Base-by-base conservation (phyloP, 92 coral and sea anemone genomes). In the Ricordea florida region DNA sequence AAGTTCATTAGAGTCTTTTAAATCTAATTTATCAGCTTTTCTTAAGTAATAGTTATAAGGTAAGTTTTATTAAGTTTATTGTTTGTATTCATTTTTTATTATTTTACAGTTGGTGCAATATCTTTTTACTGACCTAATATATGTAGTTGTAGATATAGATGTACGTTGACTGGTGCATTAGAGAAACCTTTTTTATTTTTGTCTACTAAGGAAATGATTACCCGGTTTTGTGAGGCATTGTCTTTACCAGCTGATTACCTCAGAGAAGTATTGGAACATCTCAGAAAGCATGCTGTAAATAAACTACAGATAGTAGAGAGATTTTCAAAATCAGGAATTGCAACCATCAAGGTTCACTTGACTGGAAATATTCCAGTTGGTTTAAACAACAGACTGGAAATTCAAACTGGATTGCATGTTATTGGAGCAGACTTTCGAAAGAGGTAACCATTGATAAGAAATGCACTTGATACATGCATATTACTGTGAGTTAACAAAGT, bases 301-400 rank as follows among this genome's bases (percentile, higher is more conserved):
- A 94, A 94, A 79, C 74, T 87, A n/a, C 85, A 89, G 20, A 69
- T 97, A 34, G 82, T 82, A 74, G 67, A 83, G 49, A 82, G 88
- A 45, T 94, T 94, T 44, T 57, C 72, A 25, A 87, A 76, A 29
- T 76, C 93, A 50, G 97, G 98, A 56, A 63, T 91, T 43, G 98
- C 98, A 48, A 90, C 97, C 17, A 57, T 94, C 40, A 91, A 62
- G 68, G 82, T 88, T 49, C 82, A 78, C 47, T 42, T 94, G n/a
- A 88, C 92, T 53, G 94, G 92, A 16, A 66, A 45, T 45, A 28
- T 48, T 47, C 72, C 87, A 3, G 18, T 35, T 5, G 69, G 52
- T 37, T 16, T 40, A 24, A 62, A 27, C 38, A 76, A 49, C 36
- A 84, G 72, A 47, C 43, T 91, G 33, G 82, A 69, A 31, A 61